A percentile compares a stretch with the other conserved stretches of the same genome.
phyloP scores from a whole-genome alignment of 2,113 vertebrate genomes.

The Myiozetetes cayanensis region DNA sequence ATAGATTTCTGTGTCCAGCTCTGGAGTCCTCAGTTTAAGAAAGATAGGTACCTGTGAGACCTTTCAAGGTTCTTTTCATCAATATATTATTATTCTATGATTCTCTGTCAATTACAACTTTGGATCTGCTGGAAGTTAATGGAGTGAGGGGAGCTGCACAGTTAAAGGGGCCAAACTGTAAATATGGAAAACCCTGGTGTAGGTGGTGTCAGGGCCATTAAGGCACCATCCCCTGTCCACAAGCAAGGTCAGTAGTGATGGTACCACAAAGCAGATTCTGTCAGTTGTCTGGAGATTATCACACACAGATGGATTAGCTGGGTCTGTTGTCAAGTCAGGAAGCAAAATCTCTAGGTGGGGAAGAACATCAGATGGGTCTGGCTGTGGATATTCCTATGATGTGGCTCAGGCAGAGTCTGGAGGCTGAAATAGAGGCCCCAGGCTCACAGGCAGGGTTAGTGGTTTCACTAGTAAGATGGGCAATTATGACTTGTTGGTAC shows the following conservation, averaged over 20 bases:
- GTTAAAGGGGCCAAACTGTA: too few relatives aligned
- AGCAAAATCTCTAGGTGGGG: neutral
- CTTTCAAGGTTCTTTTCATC: too few relatives aligned
- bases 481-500: neutral
- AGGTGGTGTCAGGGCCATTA: too few relatives aligned
- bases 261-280: neutral
- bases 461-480: too few relatives aligned
- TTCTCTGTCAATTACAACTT: too few relatives aligned
- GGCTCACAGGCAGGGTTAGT: fast-evolving
- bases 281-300: neutral
- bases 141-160: too few relatives aligned
- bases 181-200: too few relatives aligned
- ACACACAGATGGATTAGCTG: neutral
- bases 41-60: too few relatives aligned
- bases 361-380: neutral
- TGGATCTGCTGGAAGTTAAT: too few relatives aligned
- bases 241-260: neutral
- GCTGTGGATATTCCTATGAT: neutral
- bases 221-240: neutral
- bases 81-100: too few relatives aligned
- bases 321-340: neutral
- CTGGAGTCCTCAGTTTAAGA: too few relatives aligned
- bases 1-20: too few relatives aligned
- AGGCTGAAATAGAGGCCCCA: neutral
- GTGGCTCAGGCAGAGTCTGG: neutral